A percentile compares a stretch with the other conserved stretches of the same genome.
Conservation (phyloP, 2,113 vertebrate genomes). For the Phalacrocorax aristotelis region DNA sequence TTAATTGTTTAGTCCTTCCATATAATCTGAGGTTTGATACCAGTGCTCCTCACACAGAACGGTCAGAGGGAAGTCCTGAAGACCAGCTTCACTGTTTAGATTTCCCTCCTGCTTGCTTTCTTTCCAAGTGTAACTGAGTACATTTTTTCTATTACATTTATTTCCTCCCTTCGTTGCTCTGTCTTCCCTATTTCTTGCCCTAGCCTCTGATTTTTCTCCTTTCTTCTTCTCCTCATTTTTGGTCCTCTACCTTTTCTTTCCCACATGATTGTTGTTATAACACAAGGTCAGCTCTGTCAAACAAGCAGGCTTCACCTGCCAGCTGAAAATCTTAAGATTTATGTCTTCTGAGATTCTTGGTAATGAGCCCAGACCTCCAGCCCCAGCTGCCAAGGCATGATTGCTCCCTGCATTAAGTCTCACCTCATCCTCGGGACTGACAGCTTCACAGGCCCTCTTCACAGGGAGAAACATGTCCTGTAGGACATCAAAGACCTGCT, state of each 20-base stretch:
- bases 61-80: background rate
- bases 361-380: background rate
- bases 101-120: background rate
- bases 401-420: background rate
- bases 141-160: background rate
- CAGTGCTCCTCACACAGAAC: background rate
- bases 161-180: background rate
- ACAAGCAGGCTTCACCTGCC: background rate
- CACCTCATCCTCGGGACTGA: background rate
- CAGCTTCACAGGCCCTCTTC: background rate
- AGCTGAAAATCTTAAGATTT: background rate
- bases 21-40: background rate
- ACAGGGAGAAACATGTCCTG: background rate
- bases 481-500: background rate
- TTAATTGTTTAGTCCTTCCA: background rate
- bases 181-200: background rate
- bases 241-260: background rate
- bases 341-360: background rate
- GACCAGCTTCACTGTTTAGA: background rate
- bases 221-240: background rate
- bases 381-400: background rate
- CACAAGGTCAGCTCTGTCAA: background rate
- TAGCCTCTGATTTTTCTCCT: background rate
- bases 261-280: background rate
- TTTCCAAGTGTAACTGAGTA: background rate